These are phyloP conservation scores for Sciaenops ocellatus DNA, from an alignment of 2,797 vertebrate species.

Conservation along the genomic window DNA sequence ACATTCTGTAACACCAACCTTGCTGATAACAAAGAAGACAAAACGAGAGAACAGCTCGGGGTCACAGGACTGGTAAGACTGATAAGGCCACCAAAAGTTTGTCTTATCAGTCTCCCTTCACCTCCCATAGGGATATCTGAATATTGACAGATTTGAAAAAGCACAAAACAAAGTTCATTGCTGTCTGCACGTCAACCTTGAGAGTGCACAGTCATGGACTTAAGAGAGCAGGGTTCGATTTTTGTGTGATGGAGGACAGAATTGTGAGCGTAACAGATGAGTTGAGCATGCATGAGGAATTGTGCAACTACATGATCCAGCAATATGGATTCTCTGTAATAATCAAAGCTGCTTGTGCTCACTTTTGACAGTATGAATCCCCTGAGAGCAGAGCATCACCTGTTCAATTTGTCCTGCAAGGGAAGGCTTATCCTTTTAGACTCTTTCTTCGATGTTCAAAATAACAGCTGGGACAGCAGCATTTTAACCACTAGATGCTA, in stretches of 20 bases:
- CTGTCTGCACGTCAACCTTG: not conserved
- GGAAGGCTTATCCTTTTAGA: not conserved
- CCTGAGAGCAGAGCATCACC: not conserved
- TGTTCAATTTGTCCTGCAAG: too few relatives aligned
- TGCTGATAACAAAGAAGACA: slow-evolving; percentile 13
- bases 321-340: not conserved
- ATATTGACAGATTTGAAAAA: not conserved
- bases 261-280: not conserved
- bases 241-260: not conserved
- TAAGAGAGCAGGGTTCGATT: not conserved
- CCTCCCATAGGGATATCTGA: not conserved
- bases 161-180: not conserved
- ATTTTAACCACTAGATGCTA: not conserved
- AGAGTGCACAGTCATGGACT: not conserved
- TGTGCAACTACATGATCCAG: not conserved
- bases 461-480: not conserved
- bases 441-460: not conserved
- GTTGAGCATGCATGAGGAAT: not conserved
- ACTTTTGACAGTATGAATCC: not conserved
- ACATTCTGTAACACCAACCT: slow-evolving; percentile 19
- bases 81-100: slow-evolving; percentile 1
- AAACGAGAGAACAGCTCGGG: slow-evolving; percentile 9
- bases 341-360: not conserved
- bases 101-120: not conserved
- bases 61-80: not conserved